phyloP scores from a whole-genome alignment of 2,888 invertebrate genomes.

The Philopedon plagiatum region DNA sequence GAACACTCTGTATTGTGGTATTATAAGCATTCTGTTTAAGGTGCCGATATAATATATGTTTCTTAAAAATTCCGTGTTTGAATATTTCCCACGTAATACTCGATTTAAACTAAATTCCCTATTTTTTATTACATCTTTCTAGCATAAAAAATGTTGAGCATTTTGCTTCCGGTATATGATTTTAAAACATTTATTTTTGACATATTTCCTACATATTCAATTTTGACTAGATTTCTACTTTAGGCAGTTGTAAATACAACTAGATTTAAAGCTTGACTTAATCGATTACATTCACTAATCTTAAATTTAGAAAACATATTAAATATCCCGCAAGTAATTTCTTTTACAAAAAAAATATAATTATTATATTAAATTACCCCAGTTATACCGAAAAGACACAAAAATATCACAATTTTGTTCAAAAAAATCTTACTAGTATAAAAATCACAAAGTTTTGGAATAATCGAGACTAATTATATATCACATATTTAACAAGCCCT shows the following conservation, averaged over 20 bases:
- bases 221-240: conserved; percentile 15
- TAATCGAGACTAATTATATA: too few species aligned
- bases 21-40: too few species aligned
- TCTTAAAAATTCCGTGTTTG: neutral
- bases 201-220: neutral
- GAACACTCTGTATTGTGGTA: too few species aligned
- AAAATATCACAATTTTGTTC: neutral
- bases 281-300: too few species aligned
- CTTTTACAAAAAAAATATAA: neutral
- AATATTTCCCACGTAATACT: neutral
- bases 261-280: too few species aligned
- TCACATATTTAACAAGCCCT: neutral
- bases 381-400: neutral
- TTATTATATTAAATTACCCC: neutral
- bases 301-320: too few species aligned
- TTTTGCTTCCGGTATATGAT: neutral
- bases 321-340: too few species aligned
- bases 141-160: neutral
- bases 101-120: too few species aligned
- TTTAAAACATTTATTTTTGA: neutral
- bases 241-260: neutral
- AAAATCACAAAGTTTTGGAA: conserved; percentile 9
- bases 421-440: neutral
- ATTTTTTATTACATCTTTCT: neutral
- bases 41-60: neutral